Conservation (phyloP, 1,140 invertebrate genomes). For the Zeugodacus cucurbitae region DNA sequence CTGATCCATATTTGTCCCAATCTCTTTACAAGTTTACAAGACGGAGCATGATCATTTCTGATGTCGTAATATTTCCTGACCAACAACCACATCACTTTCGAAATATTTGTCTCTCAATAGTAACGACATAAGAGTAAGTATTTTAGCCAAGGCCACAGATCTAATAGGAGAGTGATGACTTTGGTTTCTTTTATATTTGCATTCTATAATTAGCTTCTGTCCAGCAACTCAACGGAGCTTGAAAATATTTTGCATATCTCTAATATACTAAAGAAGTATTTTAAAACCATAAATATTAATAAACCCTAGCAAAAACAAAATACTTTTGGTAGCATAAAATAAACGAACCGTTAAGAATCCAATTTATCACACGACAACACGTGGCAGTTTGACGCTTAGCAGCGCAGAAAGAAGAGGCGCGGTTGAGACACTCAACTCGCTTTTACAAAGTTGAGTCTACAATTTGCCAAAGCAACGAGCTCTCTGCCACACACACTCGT, state of each 20-base stretch:
- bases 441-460: neutral
- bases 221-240: neutral
- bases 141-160: neutral
- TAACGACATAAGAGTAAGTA: too few relatives aligned
- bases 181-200: neutral
- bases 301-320: too few relatives aligned
- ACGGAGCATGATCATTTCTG: too few relatives aligned
- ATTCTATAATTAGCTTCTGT: neutral
- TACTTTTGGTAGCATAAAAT: neutral
- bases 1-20: too few relatives aligned
- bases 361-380: neutral
- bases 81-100: too few relatives aligned
- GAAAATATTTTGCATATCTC: too few relatives aligned
- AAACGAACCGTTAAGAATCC: slow-evolving; percentile 4
- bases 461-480: neutral
- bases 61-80: too few relatives aligned
- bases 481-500: neutral
- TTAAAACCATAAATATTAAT: too few relatives aligned
- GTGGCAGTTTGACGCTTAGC: neutral
- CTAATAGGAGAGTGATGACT: neutral
- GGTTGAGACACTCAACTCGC: neutral
- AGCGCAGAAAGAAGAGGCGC: neutral
- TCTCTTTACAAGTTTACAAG: too few relatives aligned
- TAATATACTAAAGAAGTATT: too few relatives aligned
- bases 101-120: too few relatives aligned